These are phyloP conservation scores for Sander vitreus DNA, from an alignment of 2,113 vertebrate genomes.

Conservation along the genomic window DNA sequence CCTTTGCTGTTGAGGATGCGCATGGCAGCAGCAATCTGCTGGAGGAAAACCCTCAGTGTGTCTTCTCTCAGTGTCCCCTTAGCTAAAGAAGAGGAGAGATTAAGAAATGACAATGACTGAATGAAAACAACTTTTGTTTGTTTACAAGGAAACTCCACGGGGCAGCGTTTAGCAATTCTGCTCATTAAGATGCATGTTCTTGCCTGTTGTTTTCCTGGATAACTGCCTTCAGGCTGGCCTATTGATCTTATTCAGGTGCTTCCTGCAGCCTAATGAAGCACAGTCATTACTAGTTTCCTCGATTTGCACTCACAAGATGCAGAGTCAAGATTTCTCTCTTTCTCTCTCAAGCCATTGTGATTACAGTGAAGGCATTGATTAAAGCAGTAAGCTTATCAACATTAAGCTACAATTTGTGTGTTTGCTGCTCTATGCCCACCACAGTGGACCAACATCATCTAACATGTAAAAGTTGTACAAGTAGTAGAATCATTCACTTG, in stretches of 20 bases:
- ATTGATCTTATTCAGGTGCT: constrained; percentile 9
- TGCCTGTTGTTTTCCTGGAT: not conserved
- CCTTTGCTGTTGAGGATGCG: constrained; percentile 94
- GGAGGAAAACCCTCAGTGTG: constrained; percentile 94
- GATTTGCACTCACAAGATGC: not conserved
- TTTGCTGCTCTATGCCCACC: constrained; percentile 10
- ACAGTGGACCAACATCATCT: not conserved
- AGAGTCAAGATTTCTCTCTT: not conserved
- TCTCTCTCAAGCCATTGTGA: too few species aligned
- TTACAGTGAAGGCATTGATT: constrained; percentile 40
- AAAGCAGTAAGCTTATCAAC: constrained; percentile 32
- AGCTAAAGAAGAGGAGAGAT: constrained; percentile 75
- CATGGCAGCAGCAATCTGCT: constrained; percentile 98
- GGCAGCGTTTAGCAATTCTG: not conserved
- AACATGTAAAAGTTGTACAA: constrained; percentile 42
- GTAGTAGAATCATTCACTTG: constrained; percentile 12
- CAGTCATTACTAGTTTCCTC: constrained; percentile 11
- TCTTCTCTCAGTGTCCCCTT: constrained; percentile 97
- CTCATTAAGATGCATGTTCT: not conserved
- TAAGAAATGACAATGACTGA: not conserved
- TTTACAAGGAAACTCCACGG: not conserved
- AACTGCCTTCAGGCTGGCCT: not conserved
- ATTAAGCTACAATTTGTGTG: constrained; percentile 33
- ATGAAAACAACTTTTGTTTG: not conserved
- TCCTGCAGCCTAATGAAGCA: not conserved